A percentile compares a stretch with the other conserved stretches of the same genome.
phyloP scores from a whole-genome alignment of 2,113 vertebrate genomes.

The Callaeas wilsoni region DNA sequence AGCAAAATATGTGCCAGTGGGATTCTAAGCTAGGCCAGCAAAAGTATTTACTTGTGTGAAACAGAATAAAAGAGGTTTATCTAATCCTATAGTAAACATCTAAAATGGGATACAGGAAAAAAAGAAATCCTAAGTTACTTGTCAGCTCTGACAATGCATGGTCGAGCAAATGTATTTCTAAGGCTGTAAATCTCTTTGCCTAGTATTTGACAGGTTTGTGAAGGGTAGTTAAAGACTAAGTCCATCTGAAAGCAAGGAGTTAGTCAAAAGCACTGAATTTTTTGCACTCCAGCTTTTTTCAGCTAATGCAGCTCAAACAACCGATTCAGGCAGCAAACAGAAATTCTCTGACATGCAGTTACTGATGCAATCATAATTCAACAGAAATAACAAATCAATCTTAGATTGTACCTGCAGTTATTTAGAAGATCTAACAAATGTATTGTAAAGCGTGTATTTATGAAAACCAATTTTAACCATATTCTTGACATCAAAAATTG shows the following conservation, averaged over 20 bases:
- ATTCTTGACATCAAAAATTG: not conserved
- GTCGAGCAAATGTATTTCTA: not conserved
- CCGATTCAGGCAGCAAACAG: not conserved
- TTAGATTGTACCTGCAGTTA: not conserved
- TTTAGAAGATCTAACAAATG: not conserved
- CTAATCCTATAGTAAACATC: not conserved
- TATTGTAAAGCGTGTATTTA: not conserved
- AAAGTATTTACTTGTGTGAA: constrained; percentile 5
- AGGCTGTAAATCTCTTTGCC: not conserved
- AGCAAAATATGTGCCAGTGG: not conserved
- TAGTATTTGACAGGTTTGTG: not conserved
- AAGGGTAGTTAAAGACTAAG: not conserved
- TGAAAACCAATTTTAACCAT: not conserved
- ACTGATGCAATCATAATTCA: not conserved
- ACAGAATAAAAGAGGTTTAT: not conserved
- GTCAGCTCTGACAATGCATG: not conserved
- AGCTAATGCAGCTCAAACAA: not conserved
- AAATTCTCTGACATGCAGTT: not conserved
- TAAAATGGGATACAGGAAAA: not conserved
- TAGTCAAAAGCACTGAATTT: not conserved
- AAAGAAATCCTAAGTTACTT: not conserved
- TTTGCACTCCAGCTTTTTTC: not conserved
- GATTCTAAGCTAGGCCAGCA: not conserved
- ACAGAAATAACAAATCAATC: not conserved
- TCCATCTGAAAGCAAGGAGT: not conserved